A percentile compares a stretch with the other conserved stretches of the same genome.
Conservation (phyloP, 1,140 invertebrate genomes). For the Aphaenogaster floridana region DNA sequence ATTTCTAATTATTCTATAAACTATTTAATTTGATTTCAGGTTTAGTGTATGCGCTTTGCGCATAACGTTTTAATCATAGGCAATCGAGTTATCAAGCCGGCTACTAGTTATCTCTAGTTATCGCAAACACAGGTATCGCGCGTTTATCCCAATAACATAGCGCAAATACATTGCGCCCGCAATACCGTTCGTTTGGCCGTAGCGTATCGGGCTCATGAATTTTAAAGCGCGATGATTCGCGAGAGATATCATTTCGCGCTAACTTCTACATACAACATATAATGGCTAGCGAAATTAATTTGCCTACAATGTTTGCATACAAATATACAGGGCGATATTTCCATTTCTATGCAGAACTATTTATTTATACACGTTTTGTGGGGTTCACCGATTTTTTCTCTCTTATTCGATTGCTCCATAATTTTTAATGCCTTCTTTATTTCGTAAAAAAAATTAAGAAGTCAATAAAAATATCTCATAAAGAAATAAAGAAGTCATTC, state of each 20-base stretch:
- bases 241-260: conserved; percentile 45
- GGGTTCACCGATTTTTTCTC: neutral
- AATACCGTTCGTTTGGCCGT: conserved; percentile 11
- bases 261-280: conserved; percentile 27
- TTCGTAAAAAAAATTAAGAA: neutral
- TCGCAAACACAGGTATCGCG: conserved; percentile 41
- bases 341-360: neutral
- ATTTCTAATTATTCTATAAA: neutral
- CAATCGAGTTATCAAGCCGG: conserved; percentile 40
- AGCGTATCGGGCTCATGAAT: conserved; percentile 56
- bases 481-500: neutral
- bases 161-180: conserved; percentile 35
- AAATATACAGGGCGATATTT: neutral
- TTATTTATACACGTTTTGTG: neutral
- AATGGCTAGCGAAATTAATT: conserved; percentile 47
- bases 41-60: neutral
- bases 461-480: neutral
- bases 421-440: neutral
- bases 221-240: conserved; percentile 62
- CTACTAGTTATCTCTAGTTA: conserved; percentile 15
- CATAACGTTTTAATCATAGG: neutral
- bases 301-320: conserved; percentile 22
- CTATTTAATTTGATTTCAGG: neutral
- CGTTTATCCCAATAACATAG: conserved; percentile 22
- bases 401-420: neutral